Base-by-base conservation (phyloP, 2,797 vertebrate species). In the Champsocephalus gunnari region DNA sequence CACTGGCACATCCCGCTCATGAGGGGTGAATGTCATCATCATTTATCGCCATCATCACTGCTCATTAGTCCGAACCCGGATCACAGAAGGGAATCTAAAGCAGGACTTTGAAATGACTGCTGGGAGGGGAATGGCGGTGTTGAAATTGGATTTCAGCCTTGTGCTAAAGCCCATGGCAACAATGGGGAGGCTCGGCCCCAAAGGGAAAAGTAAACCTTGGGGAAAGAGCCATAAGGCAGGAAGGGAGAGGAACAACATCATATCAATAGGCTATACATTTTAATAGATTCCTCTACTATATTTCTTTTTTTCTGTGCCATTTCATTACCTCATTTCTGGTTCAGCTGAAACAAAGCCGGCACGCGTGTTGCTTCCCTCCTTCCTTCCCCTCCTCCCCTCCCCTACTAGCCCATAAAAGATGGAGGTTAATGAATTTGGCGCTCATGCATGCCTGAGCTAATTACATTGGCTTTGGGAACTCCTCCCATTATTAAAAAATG, bases 381-480 rank as follows among this genome's bases (percentile, higher is more conserved):
- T 51, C 74, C 64, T 38, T 12, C 57, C 28, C 43, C 19, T 74
- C 56, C 47, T 57, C 47, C 61, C 57, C 44, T 43, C 71, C 58
- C 77, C 63, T 63, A 58, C 24, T 71, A 73, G 68, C 75, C 81
- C 85, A 85, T 89, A 77, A 90, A 90, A 87, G 82, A 93, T 90
- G 88, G 92, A 93, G 90, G 92, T 93, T 94, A 92, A 94, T 94
- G 87, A 93, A 92, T 92, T 90, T 78, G 63, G 85, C 38, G 14
- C 87, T 88, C 90, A 85, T 87, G 90, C 87, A 69, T 91, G 88
- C 87, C 79, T 89, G 75, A 61, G 82, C 86, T 92, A 93, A 93
- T 93, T 94, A 85, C 84, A 87, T 79, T 89, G 90, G 89, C 92
- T 89, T 90, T 87, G 85, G 88, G 75, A 90, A 84, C 89, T 82